Percentiles rank a stretch among this genome's conserved stretches.
phyloP scores from a whole-genome alignment of 2,113 vertebrate species.

The Apistogramma diplotaenia region DNA sequence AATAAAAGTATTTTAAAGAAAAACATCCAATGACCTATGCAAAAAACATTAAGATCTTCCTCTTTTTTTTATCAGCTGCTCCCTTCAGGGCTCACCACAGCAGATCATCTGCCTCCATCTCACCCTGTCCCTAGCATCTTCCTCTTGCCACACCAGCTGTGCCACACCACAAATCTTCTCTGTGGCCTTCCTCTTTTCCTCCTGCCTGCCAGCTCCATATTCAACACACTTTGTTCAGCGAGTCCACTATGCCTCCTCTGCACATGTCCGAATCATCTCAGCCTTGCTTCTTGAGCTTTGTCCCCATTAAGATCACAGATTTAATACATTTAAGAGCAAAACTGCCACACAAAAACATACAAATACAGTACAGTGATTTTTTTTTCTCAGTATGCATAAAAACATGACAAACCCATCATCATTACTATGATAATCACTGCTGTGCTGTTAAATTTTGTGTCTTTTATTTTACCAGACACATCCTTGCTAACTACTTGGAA shows the following conservation, averaged over 20 bases:
- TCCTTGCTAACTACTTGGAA: slow-evolving; percentile 38
- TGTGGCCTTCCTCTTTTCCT: background rate
- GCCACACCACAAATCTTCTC: background rate
- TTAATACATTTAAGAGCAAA: slow-evolving; percentile 23
- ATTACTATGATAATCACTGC: slow-evolving; percentile 10
- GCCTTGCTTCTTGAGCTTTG: background rate
- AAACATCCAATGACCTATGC: slow-evolving; percentile 5
- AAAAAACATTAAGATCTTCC: slow-evolving; percentile 8
- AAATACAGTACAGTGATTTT: slow-evolving; percentile 39
- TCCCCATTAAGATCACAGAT: background rate
- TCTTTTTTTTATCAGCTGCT: background rate
- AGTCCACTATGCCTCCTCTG: background rate
- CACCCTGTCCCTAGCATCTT: background rate
- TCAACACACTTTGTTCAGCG: background rate
- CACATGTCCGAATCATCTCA: background rate
- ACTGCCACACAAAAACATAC: slow-evolving; percentile 19
- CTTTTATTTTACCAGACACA: slow-evolving; percentile 1
- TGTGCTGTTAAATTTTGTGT: background rate
- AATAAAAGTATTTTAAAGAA: slow-evolving; percentile 11
- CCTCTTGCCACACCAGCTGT: background rate
- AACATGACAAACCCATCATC: slow-evolving; percentile 2
- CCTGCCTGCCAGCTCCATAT: background rate
- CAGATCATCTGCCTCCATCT: background rate
- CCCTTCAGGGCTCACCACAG: background rate
- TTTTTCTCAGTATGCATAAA: background rate